A percentile compares a stretch with the other conserved stretches of the same genome.
phyloP scores from a whole-genome alignment of 2,888 invertebrate species.

The Sthenelais limicola region DNA sequence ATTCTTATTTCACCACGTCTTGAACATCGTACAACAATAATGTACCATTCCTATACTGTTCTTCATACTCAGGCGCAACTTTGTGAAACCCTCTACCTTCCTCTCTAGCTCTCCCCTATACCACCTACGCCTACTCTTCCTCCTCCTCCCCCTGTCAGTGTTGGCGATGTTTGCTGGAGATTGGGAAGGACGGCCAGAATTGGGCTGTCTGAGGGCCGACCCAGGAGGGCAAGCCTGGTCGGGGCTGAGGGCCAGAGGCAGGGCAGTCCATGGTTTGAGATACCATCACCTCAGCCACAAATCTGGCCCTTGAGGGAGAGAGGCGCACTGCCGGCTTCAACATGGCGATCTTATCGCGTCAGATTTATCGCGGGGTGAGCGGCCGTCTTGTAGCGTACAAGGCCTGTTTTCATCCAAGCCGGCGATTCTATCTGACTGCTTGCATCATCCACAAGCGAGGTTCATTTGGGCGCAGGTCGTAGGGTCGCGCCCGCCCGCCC shows the following conservation, averaged over 20 bases:
- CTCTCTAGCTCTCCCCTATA: no score
- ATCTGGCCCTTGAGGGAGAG: conserved; percentile 26
- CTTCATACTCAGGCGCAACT: no score
- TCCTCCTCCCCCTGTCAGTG: conserved; percentile 36
- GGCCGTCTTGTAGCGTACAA: conserved; percentile 34
- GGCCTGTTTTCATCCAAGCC: conserved; percentile 35
- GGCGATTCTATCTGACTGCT: conserved; percentile 35
- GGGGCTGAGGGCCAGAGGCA: neutral
- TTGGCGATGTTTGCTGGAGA: conserved; percentile 30
- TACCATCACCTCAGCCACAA: conserved; percentile 27
- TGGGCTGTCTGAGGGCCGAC: conserved; percentile 7
- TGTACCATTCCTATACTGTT: no score
- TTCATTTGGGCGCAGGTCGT: conserved; percentile 35
- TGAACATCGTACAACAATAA: no score
- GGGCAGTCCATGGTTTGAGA: conserved; percentile 20
- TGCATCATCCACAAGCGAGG: conserved; percentile 33
- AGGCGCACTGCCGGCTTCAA: conserved; percentile 27
- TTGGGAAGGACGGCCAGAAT: conserved; percentile 13
- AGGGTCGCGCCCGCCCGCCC: conserved; percentile 21
- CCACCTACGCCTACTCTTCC: no score
- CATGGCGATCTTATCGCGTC: conserved; percentile 29
- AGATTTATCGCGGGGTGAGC: conserved; percentile 35
- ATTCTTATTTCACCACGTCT: no score
- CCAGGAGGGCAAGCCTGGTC: neutral
- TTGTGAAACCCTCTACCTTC: no score